Percentiles rank a stretch among this genome's conserved stretches.
These are phyloP conservation scores for Lumbricus terrestris DNA, from an alignment of 2,888 invertebrate species.

Conservation along the genomic window DNA sequence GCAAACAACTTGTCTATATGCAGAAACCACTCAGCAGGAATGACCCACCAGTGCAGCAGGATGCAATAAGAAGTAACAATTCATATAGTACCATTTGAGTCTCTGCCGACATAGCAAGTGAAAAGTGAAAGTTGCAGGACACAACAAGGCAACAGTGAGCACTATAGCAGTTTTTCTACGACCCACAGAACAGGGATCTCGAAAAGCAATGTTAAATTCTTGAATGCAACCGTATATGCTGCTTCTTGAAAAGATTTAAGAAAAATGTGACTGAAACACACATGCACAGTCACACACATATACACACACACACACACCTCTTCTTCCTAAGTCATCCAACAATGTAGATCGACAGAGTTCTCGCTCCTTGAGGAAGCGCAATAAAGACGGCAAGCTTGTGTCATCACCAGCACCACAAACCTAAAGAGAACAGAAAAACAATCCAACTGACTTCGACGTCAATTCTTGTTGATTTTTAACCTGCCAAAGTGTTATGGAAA, in stretches of 20 bases:
- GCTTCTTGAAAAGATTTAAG: background rate
- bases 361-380: background rate
- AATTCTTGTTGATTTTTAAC: background rate
- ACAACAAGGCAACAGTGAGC: background rate
- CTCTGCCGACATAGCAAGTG: background rate
- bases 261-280: background rate
- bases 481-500: background rate
- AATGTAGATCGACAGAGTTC: background rate
- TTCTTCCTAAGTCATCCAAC: slow-evolving; percentile 7
- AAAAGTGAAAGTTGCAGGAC: background rate
- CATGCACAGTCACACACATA: too few species aligned
- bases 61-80: background rate
- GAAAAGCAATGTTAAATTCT: background rate
- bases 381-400: background rate
- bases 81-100: background rate
- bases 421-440: background rate
- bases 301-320: background rate
- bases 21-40: too few species aligned
- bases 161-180: background rate
- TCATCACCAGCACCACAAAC: background rate
- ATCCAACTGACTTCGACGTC: background rate
- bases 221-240: background rate
- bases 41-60: background rate
- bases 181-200: background rate
- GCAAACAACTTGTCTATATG: too few species aligned